Base-by-base conservation (phyloP, 2,113 vertebrate genomes). In the Pelodiscus sinensis region DNA sequence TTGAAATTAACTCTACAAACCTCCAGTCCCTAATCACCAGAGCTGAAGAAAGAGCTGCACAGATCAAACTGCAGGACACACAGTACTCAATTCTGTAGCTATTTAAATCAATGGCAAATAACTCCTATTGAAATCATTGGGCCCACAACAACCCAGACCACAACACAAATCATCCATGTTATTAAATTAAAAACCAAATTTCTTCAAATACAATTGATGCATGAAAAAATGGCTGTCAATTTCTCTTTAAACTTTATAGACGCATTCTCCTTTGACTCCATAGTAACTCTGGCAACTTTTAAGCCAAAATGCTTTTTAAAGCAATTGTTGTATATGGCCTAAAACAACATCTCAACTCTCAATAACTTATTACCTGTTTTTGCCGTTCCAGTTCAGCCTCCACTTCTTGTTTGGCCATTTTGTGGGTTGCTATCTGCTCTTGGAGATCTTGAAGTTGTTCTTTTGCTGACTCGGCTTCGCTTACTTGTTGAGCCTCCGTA, bases 331-430 rank as follows among this genome's bases (percentile, higher is more conserved):
- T 38, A 51, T 0, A 2, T 10, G 5, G 25, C 60, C 50, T 84
- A 86, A 82, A 85, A 27, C n/a, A 29, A 81, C 2, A 62, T 22
- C 13, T 22, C 31, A 81, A 14, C 38, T 93, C 91, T 92, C 65
- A 79, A 56, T 5, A 87, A 89, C 10, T n/a, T 62, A 79, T 87
- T 87, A 99, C 99, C 97, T 99, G 99, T 96, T 99, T 99, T 93
- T 98, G 98, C 15, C 99, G 97, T 86, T 99, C 99, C 38, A 99
- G 60, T 86, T 99, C 99, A 9, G 98, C 98, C 85, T 99, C 99
- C 51, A 98, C 82, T 85, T 99, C 99, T 96, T 99, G 99, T 88
- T 98, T 99, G 22, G 98, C 98, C 85, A 97, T 98, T 96, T 93
- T 98, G 29, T 98, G 98, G 4, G 95, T 84, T 6, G 96, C 89